Evolutionary conservation across 2,797 vertebrate genomes (phyloP), one percentile per base, ranked within the genome.

Genomic region (Cryptoblepharus egeriae): DNA sequence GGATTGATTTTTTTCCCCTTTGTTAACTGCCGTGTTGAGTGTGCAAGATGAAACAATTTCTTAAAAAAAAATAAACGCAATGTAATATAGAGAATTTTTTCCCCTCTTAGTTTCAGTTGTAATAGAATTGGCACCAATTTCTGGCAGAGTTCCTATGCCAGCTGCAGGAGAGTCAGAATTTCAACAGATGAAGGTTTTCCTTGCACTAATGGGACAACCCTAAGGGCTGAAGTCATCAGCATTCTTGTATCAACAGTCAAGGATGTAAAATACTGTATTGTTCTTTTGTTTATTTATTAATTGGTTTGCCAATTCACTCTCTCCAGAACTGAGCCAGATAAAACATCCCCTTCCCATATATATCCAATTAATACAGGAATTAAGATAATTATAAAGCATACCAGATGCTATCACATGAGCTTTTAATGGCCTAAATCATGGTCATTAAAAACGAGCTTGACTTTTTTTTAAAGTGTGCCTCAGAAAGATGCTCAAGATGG

Each of bases 21-120:
- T 68, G 70, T 77, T 82, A 88, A 68, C 88, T 67, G 32, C 70
- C 79, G 32, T 67, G 26, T 35, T 81, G 75, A 0, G 0, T 83
- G 49, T 58, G 26, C 32, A 2, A 83, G 82, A 76, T 55, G 52
- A 81, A n/a, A 68, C 52, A 24, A 20, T 88, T 88, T 77, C 77
- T 75, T 76, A 81, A n/a, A 24, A 45, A n/a, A 87, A 75, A 85
- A 22, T 72, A 69, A 22, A 39, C 30, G 15, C 55, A 73, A 73
- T 65, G 67, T 64, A 75, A 87, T 49, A 37, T 85, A 83, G 32
- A 81, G 32, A 67, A 57, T 81, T 89, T 88, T 49, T 39, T 42
- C 9, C 9, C 9, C 9, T 42, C 39, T 39, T 37, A 9, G 0
- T 18, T 68, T 52, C 42, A 32, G 32, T 57, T 18, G 61, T 9